Evolutionary conservation across 2,113 vertebrate genomes (phyloP).

Genomic region (Phalacrocorax brasilianus): DNA sequence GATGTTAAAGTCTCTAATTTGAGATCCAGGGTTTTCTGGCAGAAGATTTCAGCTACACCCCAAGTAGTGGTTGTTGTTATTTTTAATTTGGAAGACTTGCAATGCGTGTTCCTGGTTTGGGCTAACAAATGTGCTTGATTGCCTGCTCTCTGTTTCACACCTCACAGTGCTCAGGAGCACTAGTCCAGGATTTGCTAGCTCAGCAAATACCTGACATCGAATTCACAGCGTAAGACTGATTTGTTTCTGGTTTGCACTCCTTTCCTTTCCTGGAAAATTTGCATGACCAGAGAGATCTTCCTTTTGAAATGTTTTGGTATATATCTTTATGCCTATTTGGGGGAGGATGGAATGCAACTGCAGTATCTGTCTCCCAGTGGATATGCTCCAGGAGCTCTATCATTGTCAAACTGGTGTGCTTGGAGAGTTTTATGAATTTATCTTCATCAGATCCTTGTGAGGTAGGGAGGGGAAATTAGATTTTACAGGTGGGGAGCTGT

Average conservation of each 20-base stretch:
- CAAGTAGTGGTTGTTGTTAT: neutral
- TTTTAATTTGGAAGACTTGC: neutral
- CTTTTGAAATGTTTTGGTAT: neutral
- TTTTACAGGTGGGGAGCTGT: neutral
- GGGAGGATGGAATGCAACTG: neutral
- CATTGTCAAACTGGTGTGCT: neutral
- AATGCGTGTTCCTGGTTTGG: neutral
- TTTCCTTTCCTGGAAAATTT: neutral
- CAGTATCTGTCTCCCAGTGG: neutral
- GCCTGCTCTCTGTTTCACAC: neutral
- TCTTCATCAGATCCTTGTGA: neutral
- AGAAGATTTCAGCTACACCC: neutral
- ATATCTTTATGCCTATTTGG: neutral
- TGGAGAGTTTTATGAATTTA: neutral
- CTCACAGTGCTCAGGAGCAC: neutral
- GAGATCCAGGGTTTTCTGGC: slow-evolving; percentile 13
- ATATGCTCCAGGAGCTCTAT: neutral
- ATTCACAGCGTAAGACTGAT: neutral
- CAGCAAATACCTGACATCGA: neutral
- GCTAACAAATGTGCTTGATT: neutral
- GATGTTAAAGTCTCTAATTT: slow-evolving; percentile 20
- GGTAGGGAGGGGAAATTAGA: neutral
- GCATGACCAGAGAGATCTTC: neutral
- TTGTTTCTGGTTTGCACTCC: neutral
- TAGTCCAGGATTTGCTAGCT: neutral